phyloP scores from a whole-genome alignment of 2,888 invertebrate species.

The Loripinus fragilis region DNA sequence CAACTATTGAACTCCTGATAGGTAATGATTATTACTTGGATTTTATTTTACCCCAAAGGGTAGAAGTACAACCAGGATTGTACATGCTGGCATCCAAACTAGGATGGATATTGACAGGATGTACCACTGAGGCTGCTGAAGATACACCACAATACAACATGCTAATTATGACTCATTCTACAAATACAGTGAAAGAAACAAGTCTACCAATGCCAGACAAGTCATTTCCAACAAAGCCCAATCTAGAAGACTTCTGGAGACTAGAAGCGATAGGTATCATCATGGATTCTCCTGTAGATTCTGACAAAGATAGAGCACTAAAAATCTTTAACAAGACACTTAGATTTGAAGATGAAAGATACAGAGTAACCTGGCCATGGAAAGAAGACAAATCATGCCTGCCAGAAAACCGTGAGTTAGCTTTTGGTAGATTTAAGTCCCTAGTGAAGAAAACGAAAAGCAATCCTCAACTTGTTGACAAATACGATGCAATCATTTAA shows the following conservation, averaged over 20 bases:
- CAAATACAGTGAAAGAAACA: constrained; percentile 2
- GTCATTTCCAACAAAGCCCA: constrained; percentile 8
- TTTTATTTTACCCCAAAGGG: constrained; percentile 13
- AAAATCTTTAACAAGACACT: constrained; percentile 13
- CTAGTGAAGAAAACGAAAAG: constrained; percentile 25
- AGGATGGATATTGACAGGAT: constrained; percentile 18
- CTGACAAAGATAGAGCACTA: not conserved
- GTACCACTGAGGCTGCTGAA: not conserved
- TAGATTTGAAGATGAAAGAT: constrained; percentile 26
- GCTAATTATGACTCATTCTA: not conserved
- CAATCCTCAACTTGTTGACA: constrained; percentile 22
- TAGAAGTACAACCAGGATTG: constrained; percentile 18
- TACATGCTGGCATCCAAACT: constrained; percentile 19
- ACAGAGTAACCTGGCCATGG: constrained; percentile 44
- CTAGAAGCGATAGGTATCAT: not conserved
- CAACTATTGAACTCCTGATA: constrained; percentile 23
- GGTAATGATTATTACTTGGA: constrained; percentile 28
- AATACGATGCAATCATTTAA: constrained; percentile 31
- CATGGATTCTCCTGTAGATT: constrained; percentile 10
- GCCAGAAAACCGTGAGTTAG: constrained; percentile 32
- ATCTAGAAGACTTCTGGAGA: constrained; percentile 20
- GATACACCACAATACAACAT: not conserved
- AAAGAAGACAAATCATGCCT: constrained; percentile 31
- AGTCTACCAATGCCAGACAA: not conserved
- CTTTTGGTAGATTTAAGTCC: constrained; percentile 32